These are phyloP conservation scores for Dendronephthya gigantea DNA, from an alignment of 64 coral and sea anemone species.

Conservation along the genomic window DNA sequence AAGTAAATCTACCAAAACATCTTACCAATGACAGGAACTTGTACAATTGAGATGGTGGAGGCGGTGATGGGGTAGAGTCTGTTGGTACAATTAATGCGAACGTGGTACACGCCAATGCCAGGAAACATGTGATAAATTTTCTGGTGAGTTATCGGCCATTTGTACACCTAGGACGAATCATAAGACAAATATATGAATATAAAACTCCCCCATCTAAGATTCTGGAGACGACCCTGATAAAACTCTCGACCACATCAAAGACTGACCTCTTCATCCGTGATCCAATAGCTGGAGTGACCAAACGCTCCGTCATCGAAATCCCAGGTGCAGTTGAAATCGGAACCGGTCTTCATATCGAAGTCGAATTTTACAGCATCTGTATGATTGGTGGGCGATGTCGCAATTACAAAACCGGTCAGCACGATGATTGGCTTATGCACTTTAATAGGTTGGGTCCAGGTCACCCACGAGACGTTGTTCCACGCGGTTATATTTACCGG, in stretches of 20 bases:
- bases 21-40: background rate
- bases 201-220: no score
- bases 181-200: no score
- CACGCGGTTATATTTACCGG: background rate
- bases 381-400: constrained; percentile 3
- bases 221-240: no score
- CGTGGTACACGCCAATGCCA: constrained; percentile 1
- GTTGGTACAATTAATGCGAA: constrained; percentile 31
- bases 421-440: constrained; percentile 62
- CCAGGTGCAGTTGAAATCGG: constrained; percentile 62
- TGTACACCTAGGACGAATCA: background rate
- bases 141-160: background rate
- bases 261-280: constrained; percentile 13
- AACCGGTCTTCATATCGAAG: constrained; percentile 38
- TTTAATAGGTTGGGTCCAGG: background rate
- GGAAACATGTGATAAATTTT: constrained; percentile 17
- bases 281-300: constrained; percentile 24
- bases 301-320: constrained; percentile 41
- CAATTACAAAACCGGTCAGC: constrained; percentile 32
- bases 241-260: no score
- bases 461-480: background rate
- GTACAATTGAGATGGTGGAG: background rate
- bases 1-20: no score
- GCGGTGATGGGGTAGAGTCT: background rate
- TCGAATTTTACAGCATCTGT: constrained; percentile 19